Evolutionary conservation across 2,888 invertebrate species (phyloP), one percentile per base, ranked within the genome.

Genomic region (Mechanitis messenoides): DNA sequence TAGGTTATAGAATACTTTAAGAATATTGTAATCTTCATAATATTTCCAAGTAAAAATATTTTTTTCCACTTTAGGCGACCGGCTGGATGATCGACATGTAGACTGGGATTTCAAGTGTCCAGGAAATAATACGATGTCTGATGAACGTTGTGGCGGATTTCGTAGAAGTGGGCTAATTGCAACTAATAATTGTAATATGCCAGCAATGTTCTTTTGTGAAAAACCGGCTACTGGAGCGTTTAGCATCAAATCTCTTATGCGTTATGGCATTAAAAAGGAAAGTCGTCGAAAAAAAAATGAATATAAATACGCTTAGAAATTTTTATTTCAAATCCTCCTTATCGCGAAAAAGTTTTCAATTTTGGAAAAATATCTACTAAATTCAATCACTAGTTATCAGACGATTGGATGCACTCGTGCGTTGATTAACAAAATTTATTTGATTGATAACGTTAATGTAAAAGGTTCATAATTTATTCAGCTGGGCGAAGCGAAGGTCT

Each of bases 201-300:
- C 79, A 3, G 74, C 77, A 1, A 72, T 77, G 71, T 81, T 82
- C 69, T 78, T 82, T 62, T 82, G 80, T 64, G 78, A 81, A 66
- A 81, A 81, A 68, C 71, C 72, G n/a, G 66, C 69, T 2, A 74
- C 64, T 46, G 68, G 69, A 47, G 47, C 61, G 0, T 66, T 69
- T 38, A 65, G 62, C 42, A 60, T 58, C 45, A 65, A 64, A 31
- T 60, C 53, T 3, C n/a, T 38, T 11, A 45, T 63, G 35, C 50
- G 59, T 31, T 28, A 53, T 11, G 42, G 33, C 1, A 12, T 59
- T 6, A 33, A 45, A 50, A 50, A 31, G 6, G 31, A 50, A 3
- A 50, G 2, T 3, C 31, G 31, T 50, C 28, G 50, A 50, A 50
- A 50, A 31, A 12, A 50, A 11, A 31, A 31, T 50, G 28, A 50